Conservation (phyloP, 53 echinoderm and acorn worm genomes). For the Echinometra lucunter region DNA sequence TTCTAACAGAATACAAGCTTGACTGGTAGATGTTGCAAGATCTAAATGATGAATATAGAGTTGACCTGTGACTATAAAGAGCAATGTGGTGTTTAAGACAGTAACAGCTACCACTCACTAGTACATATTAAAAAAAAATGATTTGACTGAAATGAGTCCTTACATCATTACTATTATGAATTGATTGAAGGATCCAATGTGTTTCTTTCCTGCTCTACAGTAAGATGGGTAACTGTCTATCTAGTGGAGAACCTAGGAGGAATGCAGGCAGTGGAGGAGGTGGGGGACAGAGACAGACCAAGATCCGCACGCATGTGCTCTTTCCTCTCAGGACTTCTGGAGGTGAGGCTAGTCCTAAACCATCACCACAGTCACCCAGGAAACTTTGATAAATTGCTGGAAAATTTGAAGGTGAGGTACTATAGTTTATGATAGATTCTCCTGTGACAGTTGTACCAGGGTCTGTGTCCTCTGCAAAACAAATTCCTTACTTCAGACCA, state of each 20-base stretch:
- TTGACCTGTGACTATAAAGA: too few species aligned
- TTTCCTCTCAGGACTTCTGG: constrained; percentile 7
- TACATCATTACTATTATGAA: too few species aligned
- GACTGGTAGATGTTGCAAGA: too few species aligned
- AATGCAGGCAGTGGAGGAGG: background rate
- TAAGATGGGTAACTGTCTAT: constrained; percentile 45
- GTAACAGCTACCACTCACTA: too few species aligned
- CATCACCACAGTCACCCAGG: constrained; percentile 25
- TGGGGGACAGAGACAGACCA: background rate
- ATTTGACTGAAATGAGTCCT: too few species aligned
- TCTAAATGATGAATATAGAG: too few species aligned
- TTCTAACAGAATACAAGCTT: too few species aligned
- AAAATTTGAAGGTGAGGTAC: constrained; percentile 1
- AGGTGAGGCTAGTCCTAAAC: background rate
- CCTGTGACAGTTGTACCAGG: too few species aligned
- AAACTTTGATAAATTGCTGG: background rate
- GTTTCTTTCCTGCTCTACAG: background rate
- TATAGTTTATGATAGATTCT: background rate
- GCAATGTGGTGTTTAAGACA: too few species aligned
- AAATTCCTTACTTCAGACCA: too few species aligned
- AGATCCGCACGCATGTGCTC: constrained; percentile 33
- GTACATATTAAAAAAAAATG: too few species aligned
- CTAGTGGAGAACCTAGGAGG: constrained; percentile 14
- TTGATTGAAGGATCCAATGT: background rate
- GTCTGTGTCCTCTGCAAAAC: too few species aligned